phyloP scores from a whole-genome alignment of 2,888 invertebrate genomes.

The Dromius quadrimaculatus region DNA sequence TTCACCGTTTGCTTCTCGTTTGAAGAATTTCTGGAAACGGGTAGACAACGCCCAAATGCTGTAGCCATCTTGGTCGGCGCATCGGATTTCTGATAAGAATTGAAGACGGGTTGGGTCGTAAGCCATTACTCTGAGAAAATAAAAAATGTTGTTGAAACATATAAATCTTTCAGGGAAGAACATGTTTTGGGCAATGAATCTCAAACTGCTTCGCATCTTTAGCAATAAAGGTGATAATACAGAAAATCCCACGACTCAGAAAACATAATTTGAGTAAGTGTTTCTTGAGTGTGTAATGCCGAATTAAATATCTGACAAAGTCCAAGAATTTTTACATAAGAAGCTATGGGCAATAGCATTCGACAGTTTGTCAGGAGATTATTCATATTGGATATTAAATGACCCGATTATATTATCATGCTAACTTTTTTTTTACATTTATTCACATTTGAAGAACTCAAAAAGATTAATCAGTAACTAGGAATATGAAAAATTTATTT shows the following conservation, averaged over 20 bases:
- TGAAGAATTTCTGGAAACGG: slow-evolving; percentile 85
- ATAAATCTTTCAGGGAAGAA: not conserved
- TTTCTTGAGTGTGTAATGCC: no score
- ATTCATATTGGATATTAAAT: no score
- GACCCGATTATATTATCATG: no score
- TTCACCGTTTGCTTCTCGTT: slow-evolving; percentile 74
- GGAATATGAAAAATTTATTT: no score
- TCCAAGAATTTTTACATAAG: no score
- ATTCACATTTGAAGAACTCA: no score
- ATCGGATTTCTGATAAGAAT: slow-evolving; percentile 82
- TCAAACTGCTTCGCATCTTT: no score
- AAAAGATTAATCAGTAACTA: no score
- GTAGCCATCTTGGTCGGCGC: slow-evolving; percentile 76
- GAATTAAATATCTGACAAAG: no score
- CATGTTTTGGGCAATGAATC: not conserved
- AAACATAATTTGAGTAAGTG: not conserved
- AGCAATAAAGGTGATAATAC: not conserved
- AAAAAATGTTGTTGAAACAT: slow-evolving; percentile 1
- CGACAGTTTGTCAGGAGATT: no score
- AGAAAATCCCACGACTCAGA: not conserved
- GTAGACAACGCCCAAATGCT: slow-evolving; percentile 81
- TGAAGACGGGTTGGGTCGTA: slow-evolving; percentile 80
- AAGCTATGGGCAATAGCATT: no score
- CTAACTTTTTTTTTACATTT: no score
- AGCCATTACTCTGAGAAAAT: slow-evolving; percentile 75